Percentiles rank a stretch among this genome's conserved stretches.
Conservation (phyloP, 2,113 vertebrate species). For the Phainopepla nitens region DNA sequence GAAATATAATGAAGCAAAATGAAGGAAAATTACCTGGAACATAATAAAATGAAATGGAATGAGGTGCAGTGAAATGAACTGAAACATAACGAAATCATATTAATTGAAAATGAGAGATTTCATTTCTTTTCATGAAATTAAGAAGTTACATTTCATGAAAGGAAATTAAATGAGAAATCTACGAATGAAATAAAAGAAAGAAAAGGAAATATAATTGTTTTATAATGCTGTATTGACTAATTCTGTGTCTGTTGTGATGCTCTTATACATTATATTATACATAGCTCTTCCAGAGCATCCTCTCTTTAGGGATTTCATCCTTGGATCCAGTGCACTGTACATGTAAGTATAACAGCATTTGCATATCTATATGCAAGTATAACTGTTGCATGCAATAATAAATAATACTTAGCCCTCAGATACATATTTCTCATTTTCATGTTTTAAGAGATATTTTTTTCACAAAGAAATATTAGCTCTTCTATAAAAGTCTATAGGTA, state of each 20-base stretch:
- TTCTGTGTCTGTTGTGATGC: not conserved
- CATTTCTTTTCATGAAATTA: not conserved
- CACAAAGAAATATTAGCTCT: not conserved
- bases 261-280: not conserved
- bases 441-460: not conserved
- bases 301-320: slow-evolving; percentile 72
- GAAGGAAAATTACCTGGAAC: not conserved
- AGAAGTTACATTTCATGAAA: not conserved
- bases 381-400: not conserved
- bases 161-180: not conserved
- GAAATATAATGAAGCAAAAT: not conserved
- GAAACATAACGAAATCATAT: not conserved
- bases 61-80: not conserved
- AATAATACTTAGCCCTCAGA: not conserved
- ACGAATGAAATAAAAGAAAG: not conserved
- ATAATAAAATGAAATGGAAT: not conserved
- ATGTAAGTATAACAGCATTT: slow-evolving; percentile 72
- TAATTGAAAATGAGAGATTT: not conserved
- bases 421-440: not conserved
- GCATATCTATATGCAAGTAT: not conserved
- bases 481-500: not conserved
- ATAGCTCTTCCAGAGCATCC: not conserved
- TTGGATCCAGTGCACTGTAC: slow-evolving; percentile 79
- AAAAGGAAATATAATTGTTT: not conserved
- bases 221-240: not conserved